These are phyloP conservation scores for Dioctria rufipes DNA, from an alignment of 2,888 invertebrate species.

Conservation along the genomic window DNA sequence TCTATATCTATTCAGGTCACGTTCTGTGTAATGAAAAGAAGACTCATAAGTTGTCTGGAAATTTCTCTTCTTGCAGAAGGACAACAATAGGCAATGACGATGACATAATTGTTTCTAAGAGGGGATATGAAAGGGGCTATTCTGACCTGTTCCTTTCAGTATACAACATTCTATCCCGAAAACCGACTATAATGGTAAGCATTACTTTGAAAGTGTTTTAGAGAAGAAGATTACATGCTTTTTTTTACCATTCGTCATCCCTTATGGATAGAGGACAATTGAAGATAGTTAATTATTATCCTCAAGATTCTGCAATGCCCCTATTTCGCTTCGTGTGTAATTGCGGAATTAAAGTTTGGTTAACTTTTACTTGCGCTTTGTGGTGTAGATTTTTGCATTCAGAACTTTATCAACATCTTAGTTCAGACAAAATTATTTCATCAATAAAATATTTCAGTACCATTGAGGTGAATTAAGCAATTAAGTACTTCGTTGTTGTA, in stretches of 20 bases:
- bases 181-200: neutral
- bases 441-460: no score
- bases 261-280: conserved; percentile 2
- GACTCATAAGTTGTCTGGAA: conserved; percentile 43
- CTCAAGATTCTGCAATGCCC: conserved; percentile 2
- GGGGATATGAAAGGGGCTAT: neutral
- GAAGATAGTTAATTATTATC: conserved; percentile 12
- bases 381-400: no score
- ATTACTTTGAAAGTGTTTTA: conserved; percentile 31
- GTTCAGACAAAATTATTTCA: no score
- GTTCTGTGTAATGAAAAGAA: conserved; percentile 39
- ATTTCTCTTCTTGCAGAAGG: conserved; percentile 19
- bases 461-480: no score
- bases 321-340: conserved; percentile 27
- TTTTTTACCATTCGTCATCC: conserved; percentile 43
- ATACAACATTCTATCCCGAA: neutral
- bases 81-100: conserved; percentile 33
- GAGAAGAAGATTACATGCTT: neutral
- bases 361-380: no score
- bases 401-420: no score
- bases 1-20: conserved; percentile 33
- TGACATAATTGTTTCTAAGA: conserved; percentile 37
- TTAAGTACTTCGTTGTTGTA: no score
- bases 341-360: neutral
- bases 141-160: conserved; percentile 10